Percentiles rank a stretch among this genome's conserved stretches.
These are phyloP conservation scores for Tenodera sinensis DNA, from an alignment of 2,888 invertebrate genomes.

Conservation along the genomic window DNA sequence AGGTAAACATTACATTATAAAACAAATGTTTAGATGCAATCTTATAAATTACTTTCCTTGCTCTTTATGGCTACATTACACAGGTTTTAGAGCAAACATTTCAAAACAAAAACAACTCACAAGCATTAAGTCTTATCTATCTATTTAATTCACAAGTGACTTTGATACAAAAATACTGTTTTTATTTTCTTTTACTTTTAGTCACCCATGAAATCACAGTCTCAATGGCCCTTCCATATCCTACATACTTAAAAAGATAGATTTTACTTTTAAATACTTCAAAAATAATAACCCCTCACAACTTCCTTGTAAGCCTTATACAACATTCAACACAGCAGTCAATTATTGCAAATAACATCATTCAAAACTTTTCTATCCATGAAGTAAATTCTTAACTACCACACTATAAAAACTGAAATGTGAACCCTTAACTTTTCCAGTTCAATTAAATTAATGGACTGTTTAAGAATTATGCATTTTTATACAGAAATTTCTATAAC, in stretches of 20 bases:
- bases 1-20: background rate
- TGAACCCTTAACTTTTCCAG: background rate
- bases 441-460: background rate
- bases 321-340: slow-evolving; percentile 4
- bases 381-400: background rate
- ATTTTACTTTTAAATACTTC: slow-evolving; percentile 5
- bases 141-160: slow-evolving; percentile 23
- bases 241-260: slow-evolving; percentile 9
- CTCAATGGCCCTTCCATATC: slow-evolving; percentile 23
- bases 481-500: background rate
- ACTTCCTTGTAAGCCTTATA: background rate
- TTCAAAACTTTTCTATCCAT: background rate
- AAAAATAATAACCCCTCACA: slow-evolving; percentile 15
- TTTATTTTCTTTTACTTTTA: slow-evolving; percentile 21
- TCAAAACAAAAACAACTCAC: background rate
- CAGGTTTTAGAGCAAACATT: slow-evolving; percentile 2
- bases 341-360: background rate
- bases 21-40: background rate
- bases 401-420: background rate
- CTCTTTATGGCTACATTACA: background rate
- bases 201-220: slow-evolving; percentile 28
- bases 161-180: slow-evolving; percentile 30
- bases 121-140: slow-evolving; percentile 6
- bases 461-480: background rate
- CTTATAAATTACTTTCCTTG: background rate